Conservation (phyloP, 2,797 vertebrate genomes). For the Pseudomugil tenellus region DNA sequence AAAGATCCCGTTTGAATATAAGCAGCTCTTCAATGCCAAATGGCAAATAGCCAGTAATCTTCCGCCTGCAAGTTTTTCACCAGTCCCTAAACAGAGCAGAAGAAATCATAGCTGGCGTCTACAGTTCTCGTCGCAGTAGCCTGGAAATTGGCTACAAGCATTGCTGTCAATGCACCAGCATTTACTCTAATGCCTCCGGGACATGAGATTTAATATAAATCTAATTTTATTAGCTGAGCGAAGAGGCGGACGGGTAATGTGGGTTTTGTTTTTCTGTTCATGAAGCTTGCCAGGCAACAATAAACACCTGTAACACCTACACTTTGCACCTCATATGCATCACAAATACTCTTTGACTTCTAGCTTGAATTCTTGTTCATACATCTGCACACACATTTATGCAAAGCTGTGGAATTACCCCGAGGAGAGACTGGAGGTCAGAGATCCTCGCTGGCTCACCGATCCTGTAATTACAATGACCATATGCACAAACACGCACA, state of each 20-base stretch:
- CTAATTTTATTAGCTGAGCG: conserved; percentile 45
- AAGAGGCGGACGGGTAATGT: conserved; percentile 9
- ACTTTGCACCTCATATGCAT: neutral
- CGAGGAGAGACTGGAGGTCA: conserved; percentile 41
- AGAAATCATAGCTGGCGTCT: conserved; percentile 24
- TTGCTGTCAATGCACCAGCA: conserved; percentile 34
- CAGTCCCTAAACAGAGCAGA: conserved; percentile 20
- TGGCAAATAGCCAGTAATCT: conserved; percentile 16
- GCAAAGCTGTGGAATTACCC: conserved; percentile 46
- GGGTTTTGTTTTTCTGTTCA: conserved; percentile 18
- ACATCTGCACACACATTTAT: conserved; percentile 1
- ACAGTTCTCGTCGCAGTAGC: conserved; percentile 18
- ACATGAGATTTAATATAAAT: conserved; percentile 36
- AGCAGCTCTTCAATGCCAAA: neutral
- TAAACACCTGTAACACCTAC: conserved; percentile 27
- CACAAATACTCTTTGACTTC: neutral
- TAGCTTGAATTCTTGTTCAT: neutral
- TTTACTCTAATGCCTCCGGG: conserved; percentile 35
- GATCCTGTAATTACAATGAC: conserved; percentile 44
- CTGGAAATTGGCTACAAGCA: conserved; percentile 38
- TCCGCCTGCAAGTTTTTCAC: neutral
- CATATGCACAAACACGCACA: conserved; percentile 13
- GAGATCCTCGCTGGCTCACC: conserved; percentile 7
- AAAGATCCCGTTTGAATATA: neutral
- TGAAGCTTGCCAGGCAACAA: neutral